Conservation (phyloP, 2,888 invertebrate species). For the Euplagia quadripunctaria region DNA sequence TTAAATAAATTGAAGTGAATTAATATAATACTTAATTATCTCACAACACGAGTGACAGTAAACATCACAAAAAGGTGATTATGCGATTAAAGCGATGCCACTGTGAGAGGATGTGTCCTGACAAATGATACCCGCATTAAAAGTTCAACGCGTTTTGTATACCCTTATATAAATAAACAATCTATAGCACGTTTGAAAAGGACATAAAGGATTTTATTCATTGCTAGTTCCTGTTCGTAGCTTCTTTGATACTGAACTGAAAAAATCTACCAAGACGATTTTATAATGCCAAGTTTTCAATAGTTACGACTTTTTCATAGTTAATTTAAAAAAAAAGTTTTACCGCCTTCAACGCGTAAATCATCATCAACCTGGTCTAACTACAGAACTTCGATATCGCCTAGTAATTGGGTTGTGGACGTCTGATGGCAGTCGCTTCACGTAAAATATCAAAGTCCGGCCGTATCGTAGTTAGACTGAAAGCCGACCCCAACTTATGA, state of each 20-base stretch:
- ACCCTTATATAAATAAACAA: constrained; percentile 1
- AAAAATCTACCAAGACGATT: no score
- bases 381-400: no score
- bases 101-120: constrained; percentile 10
- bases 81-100: constrained; percentile 14
- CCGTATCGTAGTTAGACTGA: no score
- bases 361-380: no score
- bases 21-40: constrained; percentile 20
- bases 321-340: no score
- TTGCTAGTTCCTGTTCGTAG: background rate
- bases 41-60: constrained; percentile 9
- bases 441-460: no score
- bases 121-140: constrained; percentile 26
- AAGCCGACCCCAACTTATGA: no score
- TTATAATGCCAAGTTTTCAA: no score
- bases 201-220: constrained; percentile 1
- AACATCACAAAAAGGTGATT: constrained; percentile 22
- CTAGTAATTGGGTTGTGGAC: no score
- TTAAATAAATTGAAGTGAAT: constrained; percentile 5
- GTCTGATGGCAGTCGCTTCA: no score
- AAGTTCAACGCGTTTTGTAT: constrained; percentile 21
- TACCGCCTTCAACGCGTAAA: no score
- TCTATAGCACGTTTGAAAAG: background rate
- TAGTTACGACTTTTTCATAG: no score
- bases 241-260: background rate